phyloP scores from a whole-genome alignment of 2,888 invertebrate genomes.

The Ormyrus labotus region DNA sequence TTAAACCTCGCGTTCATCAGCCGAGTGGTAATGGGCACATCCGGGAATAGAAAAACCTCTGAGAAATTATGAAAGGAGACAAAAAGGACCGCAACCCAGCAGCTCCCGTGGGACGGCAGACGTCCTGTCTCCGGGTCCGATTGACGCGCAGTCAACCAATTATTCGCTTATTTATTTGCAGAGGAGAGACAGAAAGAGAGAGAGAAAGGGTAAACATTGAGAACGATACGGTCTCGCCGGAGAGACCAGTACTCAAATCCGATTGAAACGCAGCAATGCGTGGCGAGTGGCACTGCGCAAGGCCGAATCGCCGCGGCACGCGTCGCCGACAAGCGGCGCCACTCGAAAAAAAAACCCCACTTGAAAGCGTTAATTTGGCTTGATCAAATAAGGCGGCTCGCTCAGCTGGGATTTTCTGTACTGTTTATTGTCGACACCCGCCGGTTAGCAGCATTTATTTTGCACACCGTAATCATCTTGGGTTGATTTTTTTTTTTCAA shows the following conservation, averaged over 20 bases:
- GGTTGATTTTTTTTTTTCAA: too few relatives aligned
- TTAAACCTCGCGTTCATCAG: too few relatives aligned
- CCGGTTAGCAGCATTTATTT: too few relatives aligned
- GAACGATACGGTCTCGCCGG: not conserved
- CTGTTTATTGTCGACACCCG: too few relatives aligned
- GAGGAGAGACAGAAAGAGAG: not conserved
- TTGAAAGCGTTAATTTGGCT: not conserved
- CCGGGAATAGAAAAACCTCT: too few relatives aligned
- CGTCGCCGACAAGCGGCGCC: not conserved
- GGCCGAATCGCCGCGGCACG: slow-evolving; percentile 5
- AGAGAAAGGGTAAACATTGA: not conserved
- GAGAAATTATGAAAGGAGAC: too few relatives aligned
- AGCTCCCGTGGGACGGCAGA: not conserved
- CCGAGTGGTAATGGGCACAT: too few relatives aligned
- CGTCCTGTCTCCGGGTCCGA: not conserved
- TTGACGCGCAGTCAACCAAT: slow-evolving; percentile 1
- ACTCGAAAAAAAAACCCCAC: not conserved
- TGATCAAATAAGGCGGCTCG: too few relatives aligned
- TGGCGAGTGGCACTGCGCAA: not conserved
- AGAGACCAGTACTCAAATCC: slow-evolving; percentile 2
- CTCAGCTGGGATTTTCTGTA: too few relatives aligned
- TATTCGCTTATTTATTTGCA: slow-evolving; percentile 19
- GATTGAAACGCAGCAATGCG: slow-evolving; percentile 43
- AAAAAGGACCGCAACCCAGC: not conserved
- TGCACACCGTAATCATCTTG: too few relatives aligned